Percentiles rank a stretch among this genome's conserved stretches.
phyloP scores from a whole-genome alignment of 2,888 invertebrate species.

The Caenorhabditis sp. region DNA sequence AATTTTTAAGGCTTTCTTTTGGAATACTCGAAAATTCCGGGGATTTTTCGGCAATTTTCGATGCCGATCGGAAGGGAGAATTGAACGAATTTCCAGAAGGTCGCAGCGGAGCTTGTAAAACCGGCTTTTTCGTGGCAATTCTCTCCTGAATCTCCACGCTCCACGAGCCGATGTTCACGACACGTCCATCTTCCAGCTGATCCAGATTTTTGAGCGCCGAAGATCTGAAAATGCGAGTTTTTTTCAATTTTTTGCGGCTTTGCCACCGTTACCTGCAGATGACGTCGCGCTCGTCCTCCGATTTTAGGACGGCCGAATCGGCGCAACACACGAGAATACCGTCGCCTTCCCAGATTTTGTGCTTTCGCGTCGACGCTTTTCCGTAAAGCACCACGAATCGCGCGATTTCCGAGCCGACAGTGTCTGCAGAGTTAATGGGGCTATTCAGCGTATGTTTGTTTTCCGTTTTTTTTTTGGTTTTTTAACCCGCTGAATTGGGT shows the following conservation, averaged over 20 bases:
- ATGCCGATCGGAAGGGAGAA: neutral
- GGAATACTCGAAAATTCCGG: too few relatives aligned
- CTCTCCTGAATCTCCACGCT: constrained; percentile 65
- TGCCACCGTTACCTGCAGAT: constrained; percentile 45
- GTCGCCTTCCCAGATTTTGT: constrained; percentile 73
- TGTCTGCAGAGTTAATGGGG: too few relatives aligned
- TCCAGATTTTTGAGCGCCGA: constrained; percentile 56
- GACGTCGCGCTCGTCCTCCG: constrained; percentile 54
- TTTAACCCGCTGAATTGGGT: too few relatives aligned
- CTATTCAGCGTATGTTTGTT: too few relatives aligned
- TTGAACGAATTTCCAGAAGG: too few relatives aligned
- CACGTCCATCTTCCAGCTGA: constrained; percentile 61
- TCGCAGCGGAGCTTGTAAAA: neutral
- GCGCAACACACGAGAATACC: constrained; percentile 60
- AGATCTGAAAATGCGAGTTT: constrained; percentile 28
- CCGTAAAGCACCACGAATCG: constrained; percentile 68
- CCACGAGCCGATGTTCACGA: constrained; percentile 63
- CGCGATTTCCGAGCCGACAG: constrained; percentile 37
- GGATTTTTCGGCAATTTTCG: neutral
- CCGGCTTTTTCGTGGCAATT: neutral
- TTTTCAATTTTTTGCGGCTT: neutral
- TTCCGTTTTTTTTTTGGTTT: too few relatives aligned
- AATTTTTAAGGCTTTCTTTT: too few relatives aligned
- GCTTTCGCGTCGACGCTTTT: constrained; percentile 67
- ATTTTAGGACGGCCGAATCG: constrained; percentile 47